Evolutionary conservation across 2,797 vertebrate genomes (phyloP).

Genomic region (Myotis findleyi): DNA sequence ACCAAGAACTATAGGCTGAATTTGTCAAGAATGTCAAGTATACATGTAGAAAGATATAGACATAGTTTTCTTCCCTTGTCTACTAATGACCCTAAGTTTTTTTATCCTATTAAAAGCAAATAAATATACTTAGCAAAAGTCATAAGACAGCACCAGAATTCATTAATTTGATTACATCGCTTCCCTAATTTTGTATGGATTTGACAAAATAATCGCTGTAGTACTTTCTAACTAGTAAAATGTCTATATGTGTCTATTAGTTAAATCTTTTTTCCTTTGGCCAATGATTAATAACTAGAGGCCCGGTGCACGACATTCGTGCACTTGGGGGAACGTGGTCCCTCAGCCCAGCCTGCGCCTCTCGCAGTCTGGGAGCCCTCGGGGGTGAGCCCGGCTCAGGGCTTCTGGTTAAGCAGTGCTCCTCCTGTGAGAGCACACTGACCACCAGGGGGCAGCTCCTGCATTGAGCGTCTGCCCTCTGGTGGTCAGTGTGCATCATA

Average conservation of each 20-base stretch:
- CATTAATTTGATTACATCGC: constrained; percentile 15
- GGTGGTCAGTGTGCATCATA: too few species aligned
- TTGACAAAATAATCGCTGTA: constrained; percentile 40
- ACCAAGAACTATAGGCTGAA: neutral
- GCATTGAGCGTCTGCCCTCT: too few species aligned
- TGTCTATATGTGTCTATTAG: constrained; percentile 37
- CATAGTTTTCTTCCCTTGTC: neutral
- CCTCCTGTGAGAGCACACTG: too few species aligned
- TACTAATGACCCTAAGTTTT: neutral
- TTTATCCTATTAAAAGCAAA: constrained; percentile 30
- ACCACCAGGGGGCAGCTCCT: too few species aligned
- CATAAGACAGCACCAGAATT: neutral
- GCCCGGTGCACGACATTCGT: too few species aligned
- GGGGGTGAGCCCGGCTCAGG: too few species aligned
- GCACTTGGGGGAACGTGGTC: too few species aligned
- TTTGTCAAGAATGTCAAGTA: constrained; percentile 49
- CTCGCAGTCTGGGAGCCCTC: too few species aligned
- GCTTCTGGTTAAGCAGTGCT: too few species aligned
- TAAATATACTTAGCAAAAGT: constrained; percentile 40
- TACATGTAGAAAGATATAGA: neutral
- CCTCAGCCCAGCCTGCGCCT: too few species aligned
- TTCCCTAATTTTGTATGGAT: constrained; percentile 11
- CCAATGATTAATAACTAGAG: neutral
- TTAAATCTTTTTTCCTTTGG: constrained; percentile 45
- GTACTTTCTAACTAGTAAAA: constrained; percentile 44